Evolutionary conservation across 1,140 invertebrate species (phyloP), one percentile per base, ranked within the genome.

Genomic region (Macrocentrus cingulum): DNA sequence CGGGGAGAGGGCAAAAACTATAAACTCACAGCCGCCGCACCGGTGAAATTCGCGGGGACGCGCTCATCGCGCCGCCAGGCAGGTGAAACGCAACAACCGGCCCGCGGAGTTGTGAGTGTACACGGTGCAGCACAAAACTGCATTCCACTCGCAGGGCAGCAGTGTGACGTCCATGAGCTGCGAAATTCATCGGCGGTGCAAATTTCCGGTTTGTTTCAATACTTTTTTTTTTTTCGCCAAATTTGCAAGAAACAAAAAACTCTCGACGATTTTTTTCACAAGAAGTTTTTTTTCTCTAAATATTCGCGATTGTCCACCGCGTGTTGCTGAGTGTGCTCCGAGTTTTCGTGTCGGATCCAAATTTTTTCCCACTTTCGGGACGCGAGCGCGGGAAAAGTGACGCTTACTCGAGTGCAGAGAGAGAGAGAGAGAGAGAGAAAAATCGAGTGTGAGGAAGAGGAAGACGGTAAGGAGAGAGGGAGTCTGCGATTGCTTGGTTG

Each of bases 121-220:
- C 56, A 58, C 56, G 56, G 56, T 58, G 56, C 56, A 58, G n/a
- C n/a, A n/a, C n/a, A n/a, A n/a, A n/a, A 58, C 39, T 58, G 56
- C 56, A 58, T 58, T 58, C 56, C 48, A 20, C 22, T 23, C 8
- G 20, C 15, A 3, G 36, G 36, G 4, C n/a, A n/a, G n/a, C n/a
- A 15, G 13, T n/a, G 8, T 11, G 13, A 15, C 7, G 13, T 8
- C 13, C 8, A n/a, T 39, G 36, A 39, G 7, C 7, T 8, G 15
- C 36, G 36, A 39, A 39, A 39, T n/a, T 39, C 36, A 39, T 11
- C 13, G 36, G 36, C 36, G 36, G 25, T 5, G 13, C 36, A 39
- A 39, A n/a, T 39, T 15, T n/a, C 8, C 13, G 36, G 36, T 39
- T 39, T 39, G 36, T 39, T 39, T 39, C 15, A 39, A n/a, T 39